phyloP scores from a whole-genome alignment of 2,113 vertebrate genomes.

The Neolamprologus hecqui region DNA sequence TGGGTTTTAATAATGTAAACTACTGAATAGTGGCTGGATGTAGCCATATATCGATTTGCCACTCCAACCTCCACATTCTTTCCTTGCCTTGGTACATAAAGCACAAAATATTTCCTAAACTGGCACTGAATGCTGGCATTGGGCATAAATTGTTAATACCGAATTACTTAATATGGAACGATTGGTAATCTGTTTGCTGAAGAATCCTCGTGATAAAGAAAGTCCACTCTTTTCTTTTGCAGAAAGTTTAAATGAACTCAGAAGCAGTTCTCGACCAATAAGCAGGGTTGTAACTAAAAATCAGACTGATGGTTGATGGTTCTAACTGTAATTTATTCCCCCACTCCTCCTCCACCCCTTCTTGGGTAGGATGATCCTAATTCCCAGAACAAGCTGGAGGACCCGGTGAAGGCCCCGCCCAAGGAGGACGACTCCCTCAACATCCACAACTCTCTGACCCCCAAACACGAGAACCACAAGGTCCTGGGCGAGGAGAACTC shows the following conservation, averaged over 20 bases:
- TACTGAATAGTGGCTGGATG: not conserved
- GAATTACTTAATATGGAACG: not conserved
- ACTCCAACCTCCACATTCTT: not conserved
- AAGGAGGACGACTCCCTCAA: constrained; percentile 91
- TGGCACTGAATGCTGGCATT: not conserved
- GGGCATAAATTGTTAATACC: not conserved
- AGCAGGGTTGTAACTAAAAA: not conserved
- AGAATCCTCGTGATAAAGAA: not conserved
- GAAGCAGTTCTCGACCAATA: not conserved
- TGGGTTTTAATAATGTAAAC: not conserved
- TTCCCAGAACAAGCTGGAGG: constrained; percentile 92
- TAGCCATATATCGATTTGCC: not conserved
- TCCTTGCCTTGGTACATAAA: not conserved
- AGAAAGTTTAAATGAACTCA: not conserved
- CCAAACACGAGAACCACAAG: constrained; percentile 87
- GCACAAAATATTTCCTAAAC: not conserved
- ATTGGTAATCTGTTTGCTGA: not conserved
- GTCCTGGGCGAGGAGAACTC: constrained; percentile 79
- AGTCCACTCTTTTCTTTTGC: not conserved
- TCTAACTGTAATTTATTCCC: constrained; percentile 46
- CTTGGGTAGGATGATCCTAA: constrained; percentile 77
- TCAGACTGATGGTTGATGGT: not conserved
- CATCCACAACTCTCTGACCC: constrained; percentile 91
- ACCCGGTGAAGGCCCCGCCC: constrained; percentile 87
- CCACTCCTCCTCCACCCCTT: not conserved